A percentile compares a stretch with the other conserved stretches of the same genome.
These are phyloP conservation scores for Sisyra terminalis DNA, from an alignment of 2,888 invertebrate genomes.

Conservation along the genomic window DNA sequence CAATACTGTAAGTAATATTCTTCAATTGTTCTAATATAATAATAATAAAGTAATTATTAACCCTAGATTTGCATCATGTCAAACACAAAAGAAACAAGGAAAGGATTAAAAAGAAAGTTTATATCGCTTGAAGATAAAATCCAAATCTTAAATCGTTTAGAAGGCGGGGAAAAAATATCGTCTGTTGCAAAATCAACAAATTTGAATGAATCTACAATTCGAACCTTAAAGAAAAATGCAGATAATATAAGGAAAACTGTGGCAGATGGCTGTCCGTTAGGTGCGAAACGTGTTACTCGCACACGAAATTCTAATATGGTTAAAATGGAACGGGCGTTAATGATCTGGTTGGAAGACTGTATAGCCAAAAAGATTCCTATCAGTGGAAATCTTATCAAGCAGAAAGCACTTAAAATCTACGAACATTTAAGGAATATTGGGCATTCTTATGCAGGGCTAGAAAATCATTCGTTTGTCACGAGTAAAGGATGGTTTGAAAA, in stretches of 20 bases:
- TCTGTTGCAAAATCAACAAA: constrained; percentile 13
- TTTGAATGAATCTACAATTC: constrained; percentile 15
- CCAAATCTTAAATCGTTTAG: constrained; percentile 12
- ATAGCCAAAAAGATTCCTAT: constrained; percentile 12
- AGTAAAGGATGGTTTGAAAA: constrained; percentile 14
- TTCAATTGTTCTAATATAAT: too few species aligned
- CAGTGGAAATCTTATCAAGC: constrained; percentile 2
- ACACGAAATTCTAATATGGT: background rate
- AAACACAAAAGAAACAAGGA: too few species aligned
- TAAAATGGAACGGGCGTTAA: background rate
- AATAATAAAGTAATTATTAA: too few species aligned
- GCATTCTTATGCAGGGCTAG: constrained; percentile 6
- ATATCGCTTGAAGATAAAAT: background rate
- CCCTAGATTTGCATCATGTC: too few species aligned
- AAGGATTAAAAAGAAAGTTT: background rate
- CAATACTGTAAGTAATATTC: too few species aligned
- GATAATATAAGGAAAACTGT: constrained; percentile 12
- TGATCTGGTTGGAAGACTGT: constrained; percentile 8
- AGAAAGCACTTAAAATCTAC: constrained; percentile 13
- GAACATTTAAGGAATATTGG: constrained; percentile 11
- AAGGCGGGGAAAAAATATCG: constrained; percentile 11
- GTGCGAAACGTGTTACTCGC: constrained; percentile 10
- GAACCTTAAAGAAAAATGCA: constrained; percentile 14
- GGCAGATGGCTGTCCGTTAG: constrained; percentile 11
- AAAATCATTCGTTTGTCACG: constrained; percentile 11